Evolutionary conservation across 2,113 vertebrate species (phyloP), one percentile per base, ranked within the genome.

Genomic region (Phoenicopterus ruber): DNA sequence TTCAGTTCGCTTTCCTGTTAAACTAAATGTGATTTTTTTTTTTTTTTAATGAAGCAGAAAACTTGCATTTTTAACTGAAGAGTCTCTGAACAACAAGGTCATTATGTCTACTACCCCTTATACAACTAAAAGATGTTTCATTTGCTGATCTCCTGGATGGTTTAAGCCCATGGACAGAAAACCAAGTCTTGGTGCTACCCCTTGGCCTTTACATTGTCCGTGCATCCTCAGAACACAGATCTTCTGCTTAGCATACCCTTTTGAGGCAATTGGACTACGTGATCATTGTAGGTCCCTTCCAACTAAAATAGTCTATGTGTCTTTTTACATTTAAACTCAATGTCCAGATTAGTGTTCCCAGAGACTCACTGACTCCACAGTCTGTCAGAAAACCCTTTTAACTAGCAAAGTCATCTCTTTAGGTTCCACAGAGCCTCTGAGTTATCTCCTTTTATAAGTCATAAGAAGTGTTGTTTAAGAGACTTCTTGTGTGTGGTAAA

Each of bases 251-350:
- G 5, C 13, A 47, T 25, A 55, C 10, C 3, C 5, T 81, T 77
- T 63, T 57, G n/a, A 78, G 46, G 6, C 11, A 47, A 17, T 17
- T 70, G 36, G 11, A 61, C 55, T 71, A 47, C 8, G 7, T 0
- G 0, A 32, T 22, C 8, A 0, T 12, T 40, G 15, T 11, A 57
- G 22, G 13, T 22, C 24, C 11, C 8, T 52, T 79, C 22, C 46
- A 80, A 3, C 5, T 52, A 50, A 73, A 86, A 78, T 13, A 19
- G 46, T 24, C 4, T 26, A 5, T 47, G 11, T 70, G 22, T 18
- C 32, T 91, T 91, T 71, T 72, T 29, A 11, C 17, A 13, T 81
- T 93, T 71, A 74, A 93, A 54, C 17, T 79, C 19, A 13, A 21
- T 6, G 4, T 36, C 21, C 28, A 65, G 26, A 50, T 54, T 38